Conservation (phyloP, 2,888 invertebrate species). For the Cosmia pyralina region DNA sequence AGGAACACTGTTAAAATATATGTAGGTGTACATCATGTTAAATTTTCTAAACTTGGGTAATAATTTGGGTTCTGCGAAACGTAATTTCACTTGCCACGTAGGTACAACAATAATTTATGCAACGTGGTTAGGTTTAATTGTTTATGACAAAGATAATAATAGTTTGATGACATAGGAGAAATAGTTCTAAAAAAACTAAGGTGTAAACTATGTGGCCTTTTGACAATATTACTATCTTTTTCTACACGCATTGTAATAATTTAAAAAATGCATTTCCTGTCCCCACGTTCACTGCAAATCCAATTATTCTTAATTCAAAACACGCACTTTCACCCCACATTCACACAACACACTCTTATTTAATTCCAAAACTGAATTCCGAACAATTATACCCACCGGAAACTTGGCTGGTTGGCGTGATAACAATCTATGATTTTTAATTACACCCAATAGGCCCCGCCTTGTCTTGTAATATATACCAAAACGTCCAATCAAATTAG, state of each 20-base stretch:
- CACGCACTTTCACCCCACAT: constrained; percentile 52
- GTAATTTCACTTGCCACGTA: constrained; percentile 39
- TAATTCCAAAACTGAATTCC: constrained; percentile 68
- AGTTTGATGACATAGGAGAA: neutral
- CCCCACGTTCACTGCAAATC: constrained; percentile 43
- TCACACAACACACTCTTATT: constrained; percentile 58
- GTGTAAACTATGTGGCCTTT: neutral
- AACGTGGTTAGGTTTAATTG: constrained; percentile 13
- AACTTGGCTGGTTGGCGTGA: constrained; percentile 83
- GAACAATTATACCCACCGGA: constrained; percentile 82
- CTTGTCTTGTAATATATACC: constrained; percentile 83
- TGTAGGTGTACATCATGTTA: constrained; percentile 38
- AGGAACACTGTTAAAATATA: constrained; percentile 53
- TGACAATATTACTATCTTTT: neutral
- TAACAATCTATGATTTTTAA: constrained; percentile 86
- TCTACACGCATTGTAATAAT: constrained; percentile 10
- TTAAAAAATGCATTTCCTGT: constrained; percentile 30
- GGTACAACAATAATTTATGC: constrained; percentile 29
- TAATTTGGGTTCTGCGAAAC: constrained; percentile 37
- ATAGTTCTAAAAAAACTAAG: neutral
- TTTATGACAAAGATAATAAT: neutral
- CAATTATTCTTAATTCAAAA: constrained; percentile 59
- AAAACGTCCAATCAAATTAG: constrained; percentile 88
- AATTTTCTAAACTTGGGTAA: constrained; percentile 55
- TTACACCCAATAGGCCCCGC: constrained; percentile 84